Conservation (phyloP, 64 coral and sea anemone species). For the Trachythela sp. region DNA sequence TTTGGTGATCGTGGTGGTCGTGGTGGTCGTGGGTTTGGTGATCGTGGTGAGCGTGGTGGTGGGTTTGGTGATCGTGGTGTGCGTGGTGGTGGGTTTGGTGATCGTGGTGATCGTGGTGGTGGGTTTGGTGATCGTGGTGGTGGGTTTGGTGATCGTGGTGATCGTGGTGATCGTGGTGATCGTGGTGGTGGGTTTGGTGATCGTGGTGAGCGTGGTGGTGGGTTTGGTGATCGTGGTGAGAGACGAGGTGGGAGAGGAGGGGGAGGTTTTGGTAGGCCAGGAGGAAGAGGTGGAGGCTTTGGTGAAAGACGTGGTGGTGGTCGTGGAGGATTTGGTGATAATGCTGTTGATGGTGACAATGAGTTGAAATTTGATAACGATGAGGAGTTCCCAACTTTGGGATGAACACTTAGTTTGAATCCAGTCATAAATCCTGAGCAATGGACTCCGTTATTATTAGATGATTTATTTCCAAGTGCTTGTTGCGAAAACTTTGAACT, state of each 20-base stretch:
- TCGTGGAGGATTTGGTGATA: slow-evolving; percentile 45
- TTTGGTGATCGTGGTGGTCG: slow-evolving; percentile 33
- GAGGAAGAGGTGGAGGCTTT: slow-evolving; percentile 53
- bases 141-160: slow-evolving; percentile 43
- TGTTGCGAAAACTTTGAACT: background rate
- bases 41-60: slow-evolving; percentile 26
- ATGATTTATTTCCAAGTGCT: background rate
- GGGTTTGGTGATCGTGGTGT: slow-evolving; percentile 43
- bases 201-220: slow-evolving; percentile 29
- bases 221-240: slow-evolving; percentile 41
- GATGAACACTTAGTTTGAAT: background rate
- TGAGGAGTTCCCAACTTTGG: slow-evolving; percentile 84
- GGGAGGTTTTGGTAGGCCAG: slow-evolving; percentile 51
- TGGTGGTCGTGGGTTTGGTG: slow-evolving; percentile 40
- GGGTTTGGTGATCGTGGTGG: slow-evolving; percentile 53
- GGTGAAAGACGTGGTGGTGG: slow-evolving; percentile 35
- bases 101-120: slow-evolving; percentile 39
- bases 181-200: slow-evolving; percentile 42
- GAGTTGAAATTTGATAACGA: slow-evolving; percentile 52
- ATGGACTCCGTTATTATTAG: background rate
- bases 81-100: slow-evolving; percentile 32
- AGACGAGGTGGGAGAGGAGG: background rate
- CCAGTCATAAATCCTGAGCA: slow-evolving; percentile 3
- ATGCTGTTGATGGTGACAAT: slow-evolving; percentile 46
- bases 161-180: slow-evolving; percentile 29